Evolutionary conservation across 2,113 vertebrate species (phyloP).

Genomic region (Phalacrocorax pelagicus): DNA sequence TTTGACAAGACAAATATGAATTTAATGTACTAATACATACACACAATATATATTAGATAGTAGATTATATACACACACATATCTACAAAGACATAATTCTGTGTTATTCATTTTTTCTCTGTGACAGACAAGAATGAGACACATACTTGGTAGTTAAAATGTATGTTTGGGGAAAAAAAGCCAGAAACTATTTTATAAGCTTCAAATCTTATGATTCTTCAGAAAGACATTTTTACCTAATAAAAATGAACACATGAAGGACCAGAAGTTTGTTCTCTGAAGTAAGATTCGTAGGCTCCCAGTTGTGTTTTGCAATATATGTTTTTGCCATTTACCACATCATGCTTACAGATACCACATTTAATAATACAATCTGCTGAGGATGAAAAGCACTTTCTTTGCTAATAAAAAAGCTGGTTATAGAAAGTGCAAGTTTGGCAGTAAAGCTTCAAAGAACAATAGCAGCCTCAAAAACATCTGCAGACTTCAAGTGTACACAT

Average conservation of each 20-base stretch:
- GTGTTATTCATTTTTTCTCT: background rate
- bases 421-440: slow-evolving; percentile 40
- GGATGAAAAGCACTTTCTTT: slow-evolving; percentile 37
- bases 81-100: background rate
- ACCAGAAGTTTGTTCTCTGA: slow-evolving; percentile 2
- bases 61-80: background rate
- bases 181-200: background rate
- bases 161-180: background rate
- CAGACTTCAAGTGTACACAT: background rate
- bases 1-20: background rate
- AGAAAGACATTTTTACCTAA: slow-evolving; percentile 6
- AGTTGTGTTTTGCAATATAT: background rate
- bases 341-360: slow-evolving; percentile 14
- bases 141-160: background rate
- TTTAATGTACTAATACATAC: background rate
- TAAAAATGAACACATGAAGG: slow-evolving; percentile 22
- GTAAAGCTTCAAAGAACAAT: slow-evolving; percentile 33
- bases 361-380: slow-evolving; percentile 44
- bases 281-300: background rate
- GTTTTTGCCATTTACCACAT: slow-evolving; percentile 28
- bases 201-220: background rate
- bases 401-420: slow-evolving; percentile 49
- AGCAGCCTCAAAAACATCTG: slow-evolving; percentile 45
- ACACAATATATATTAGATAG: background rate
- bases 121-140: background rate